phyloP scores from a whole-genome alignment of 2,797 vertebrate species.

The Xiphophorus birchmanni region DNA sequence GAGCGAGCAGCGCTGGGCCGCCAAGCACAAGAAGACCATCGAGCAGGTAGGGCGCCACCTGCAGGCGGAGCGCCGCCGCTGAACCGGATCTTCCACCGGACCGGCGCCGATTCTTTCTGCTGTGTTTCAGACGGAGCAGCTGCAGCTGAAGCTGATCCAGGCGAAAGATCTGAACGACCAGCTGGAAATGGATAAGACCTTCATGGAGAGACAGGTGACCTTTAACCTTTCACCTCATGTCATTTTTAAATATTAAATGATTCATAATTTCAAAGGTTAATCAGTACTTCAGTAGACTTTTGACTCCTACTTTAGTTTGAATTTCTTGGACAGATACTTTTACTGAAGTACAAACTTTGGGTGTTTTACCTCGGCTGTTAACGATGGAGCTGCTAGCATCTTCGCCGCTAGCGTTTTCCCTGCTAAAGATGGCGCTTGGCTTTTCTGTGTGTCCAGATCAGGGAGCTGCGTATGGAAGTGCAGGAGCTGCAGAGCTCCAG shows the following conservation, averaged over 20 bases:
- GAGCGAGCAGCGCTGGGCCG: constrained; percentile 78
- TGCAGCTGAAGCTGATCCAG: constrained; percentile 82
- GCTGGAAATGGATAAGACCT: constrained; percentile 75
- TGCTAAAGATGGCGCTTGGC: not conserved
- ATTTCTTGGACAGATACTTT: no score
- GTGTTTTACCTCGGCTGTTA: no score
- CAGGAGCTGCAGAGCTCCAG: constrained; percentile 78
- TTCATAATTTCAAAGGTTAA: no score
- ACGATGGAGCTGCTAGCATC: no score
- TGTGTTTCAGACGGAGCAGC: constrained; percentile 74
- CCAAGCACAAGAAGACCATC: constrained; percentile 78
- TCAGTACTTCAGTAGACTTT: no score
- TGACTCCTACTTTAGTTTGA: no score
- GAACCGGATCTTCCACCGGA: no score
- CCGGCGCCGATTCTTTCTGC: not conserved
- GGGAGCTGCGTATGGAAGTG: constrained; percentile 75
- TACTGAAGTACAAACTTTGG: no score
- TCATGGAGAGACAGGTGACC: constrained; percentile 80
- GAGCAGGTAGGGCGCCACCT: constrained; percentile 75
- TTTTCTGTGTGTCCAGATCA: constrained; percentile 59
- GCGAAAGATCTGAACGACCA: constrained; percentile 79
- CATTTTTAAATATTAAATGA: no score
- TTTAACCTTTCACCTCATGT: no score
- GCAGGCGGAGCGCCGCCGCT: not conserved
- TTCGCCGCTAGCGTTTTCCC: not conserved